phyloP scores from a whole-genome alignment of 1,140 invertebrate genomes.

The Bombus confusus region DNA sequence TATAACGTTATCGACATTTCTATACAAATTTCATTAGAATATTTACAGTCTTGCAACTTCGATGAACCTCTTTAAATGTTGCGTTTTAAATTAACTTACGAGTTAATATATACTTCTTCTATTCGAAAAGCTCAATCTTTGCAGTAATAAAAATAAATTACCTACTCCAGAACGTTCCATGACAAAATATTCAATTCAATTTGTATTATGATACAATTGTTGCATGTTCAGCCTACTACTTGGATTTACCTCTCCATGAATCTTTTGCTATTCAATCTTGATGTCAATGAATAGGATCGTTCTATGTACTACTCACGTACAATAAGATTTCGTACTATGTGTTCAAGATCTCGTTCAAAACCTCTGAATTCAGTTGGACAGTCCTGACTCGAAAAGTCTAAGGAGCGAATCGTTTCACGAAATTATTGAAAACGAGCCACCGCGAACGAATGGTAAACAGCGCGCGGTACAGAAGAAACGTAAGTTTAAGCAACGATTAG shows the following conservation, averaged over 20 bases:
- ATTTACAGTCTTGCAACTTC: neutral
- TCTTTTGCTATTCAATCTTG: neutral
- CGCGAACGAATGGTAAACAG: conserved; percentile 14
- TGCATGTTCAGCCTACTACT: neutral
- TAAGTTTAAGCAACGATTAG: neutral
- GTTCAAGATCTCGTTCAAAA: neutral
- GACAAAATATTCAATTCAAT: neutral
- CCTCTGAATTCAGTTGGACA: neutral
- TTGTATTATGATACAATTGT: neutral
- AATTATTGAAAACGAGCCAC: conserved; percentile 39
- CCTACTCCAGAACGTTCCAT: neutral
- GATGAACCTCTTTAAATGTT: neutral
- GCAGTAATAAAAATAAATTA: conserved; percentile 16
- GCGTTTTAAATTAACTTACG: neutral
- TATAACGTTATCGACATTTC: neutral
- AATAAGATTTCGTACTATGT: neutral
- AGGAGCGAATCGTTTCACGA: neutral
- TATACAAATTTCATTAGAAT: neutral
- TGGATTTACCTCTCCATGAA: neutral
- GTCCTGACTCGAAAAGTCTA: neutral
- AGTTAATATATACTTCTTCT: neutral
- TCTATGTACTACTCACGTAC: neutral
- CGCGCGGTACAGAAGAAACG: neutral
- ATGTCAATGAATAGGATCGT: neutral
- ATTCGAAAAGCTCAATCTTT: neutral